phyloP scores from a whole-genome alignment of 2,888 invertebrate species.

The Sminthurides aquaticus region DNA sequence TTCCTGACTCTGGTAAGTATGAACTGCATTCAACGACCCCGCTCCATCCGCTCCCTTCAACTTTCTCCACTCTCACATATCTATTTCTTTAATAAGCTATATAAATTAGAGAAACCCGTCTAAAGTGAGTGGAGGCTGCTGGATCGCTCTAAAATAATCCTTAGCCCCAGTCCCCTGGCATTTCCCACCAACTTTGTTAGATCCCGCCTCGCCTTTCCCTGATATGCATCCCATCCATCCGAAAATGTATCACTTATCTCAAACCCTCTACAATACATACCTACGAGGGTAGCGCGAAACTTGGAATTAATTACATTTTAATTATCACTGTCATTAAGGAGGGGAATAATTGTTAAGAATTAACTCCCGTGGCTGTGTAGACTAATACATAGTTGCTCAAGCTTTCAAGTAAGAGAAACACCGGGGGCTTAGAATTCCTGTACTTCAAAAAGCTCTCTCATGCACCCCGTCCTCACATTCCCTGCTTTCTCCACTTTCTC shows the following conservation, averaged over 20 bases:
- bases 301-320: constrained; percentile 37
- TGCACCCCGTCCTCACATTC: too few species aligned
- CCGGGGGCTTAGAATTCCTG: too few species aligned
- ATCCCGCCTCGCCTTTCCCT: too few species aligned
- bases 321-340: constrained; percentile 38
- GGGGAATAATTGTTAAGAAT: constrained; percentile 26
- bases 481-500: neutral
- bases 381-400: too few species aligned
- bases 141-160: neutral
- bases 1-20: neutral
- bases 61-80: neutral
- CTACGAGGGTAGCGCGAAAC: neutral
- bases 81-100: neutral
- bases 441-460: too few species aligned
- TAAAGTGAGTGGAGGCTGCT: neutral
- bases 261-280: too few species aligned
- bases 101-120: neutral
- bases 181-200: neutral
- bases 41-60: neutral
- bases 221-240: too few species aligned
- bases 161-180: neutral
- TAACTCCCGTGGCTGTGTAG: too few species aligned
- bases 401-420: too few species aligned
- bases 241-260: too few species aligned
- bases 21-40: neutral